Evolutionary conservation across 1,140 invertebrate genomes (phyloP).

Genomic region (Chironomus striatipennis): DNA sequence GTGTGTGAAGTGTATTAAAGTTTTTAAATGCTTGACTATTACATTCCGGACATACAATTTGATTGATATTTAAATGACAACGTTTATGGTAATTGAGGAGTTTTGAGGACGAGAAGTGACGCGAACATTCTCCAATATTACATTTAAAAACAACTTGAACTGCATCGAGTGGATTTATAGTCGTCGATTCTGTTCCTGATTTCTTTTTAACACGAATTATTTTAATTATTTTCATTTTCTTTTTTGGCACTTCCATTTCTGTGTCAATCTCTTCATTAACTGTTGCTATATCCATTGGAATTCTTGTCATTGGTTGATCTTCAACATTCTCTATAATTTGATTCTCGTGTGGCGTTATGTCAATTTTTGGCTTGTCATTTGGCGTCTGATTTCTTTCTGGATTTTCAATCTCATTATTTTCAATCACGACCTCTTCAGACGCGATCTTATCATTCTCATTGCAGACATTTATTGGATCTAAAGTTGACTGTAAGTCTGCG

Average conservation of each 20-base stretch:
- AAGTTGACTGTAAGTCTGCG: not conserved
- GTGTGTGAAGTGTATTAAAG: conserved; percentile 45
- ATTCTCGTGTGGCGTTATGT: not conserved
- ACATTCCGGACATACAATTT: conserved; percentile 48
- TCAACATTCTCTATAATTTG: not conserved
- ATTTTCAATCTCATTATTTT: not conserved
- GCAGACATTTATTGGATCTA: not conserved
- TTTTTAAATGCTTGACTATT: conserved; percentile 31
- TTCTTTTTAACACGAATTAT: conserved; percentile 25
- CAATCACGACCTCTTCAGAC: not conserved
- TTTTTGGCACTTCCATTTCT: not conserved
- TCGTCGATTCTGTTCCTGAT: conserved; percentile 31
- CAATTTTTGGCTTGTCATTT: not conserved
- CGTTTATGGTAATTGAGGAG: not conserved
- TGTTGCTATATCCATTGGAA: not conserved
- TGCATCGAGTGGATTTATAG: not conserved
- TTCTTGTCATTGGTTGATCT: not conserved
- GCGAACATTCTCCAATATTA: not conserved
- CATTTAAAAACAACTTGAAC: conserved; percentile 16
- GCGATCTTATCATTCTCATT: not conserved
- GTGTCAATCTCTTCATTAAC: not conserved
- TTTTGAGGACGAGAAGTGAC: not conserved
- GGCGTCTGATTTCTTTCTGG: not conserved
- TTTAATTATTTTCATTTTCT: conserved; percentile 8
- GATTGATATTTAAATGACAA: not conserved